phyloP scores from a whole-genome alignment of 2,113 vertebrate species.

The Tachysurus fulvidraco region DNA sequence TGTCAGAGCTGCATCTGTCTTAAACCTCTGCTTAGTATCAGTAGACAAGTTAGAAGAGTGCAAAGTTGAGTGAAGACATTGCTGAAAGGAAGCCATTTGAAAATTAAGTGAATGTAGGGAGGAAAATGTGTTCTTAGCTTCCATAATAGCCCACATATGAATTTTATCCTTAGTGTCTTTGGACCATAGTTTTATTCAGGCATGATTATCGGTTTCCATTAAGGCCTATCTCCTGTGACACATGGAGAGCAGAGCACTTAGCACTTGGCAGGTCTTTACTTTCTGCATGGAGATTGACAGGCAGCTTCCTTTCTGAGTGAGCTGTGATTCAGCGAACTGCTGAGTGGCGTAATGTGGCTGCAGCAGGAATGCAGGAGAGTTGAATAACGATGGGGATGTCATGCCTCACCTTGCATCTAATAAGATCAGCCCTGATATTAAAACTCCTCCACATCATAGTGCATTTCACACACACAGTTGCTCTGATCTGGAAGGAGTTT shows the following conservation, averaged over 20 bases:
- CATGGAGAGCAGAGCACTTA: slow-evolving; percentile 33
- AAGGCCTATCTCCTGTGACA: slow-evolving; percentile 38
- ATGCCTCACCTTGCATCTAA: slow-evolving; percentile 45
- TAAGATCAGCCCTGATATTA: slow-evolving; percentile 46
- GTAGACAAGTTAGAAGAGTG: neutral
- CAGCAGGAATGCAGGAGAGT: slow-evolving; percentile 24
- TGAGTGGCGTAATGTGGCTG: slow-evolving; percentile 35
- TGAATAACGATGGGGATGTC: slow-evolving; percentile 47
- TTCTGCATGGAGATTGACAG: slow-evolving; percentile 42
- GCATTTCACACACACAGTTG: slow-evolving; percentile 24
- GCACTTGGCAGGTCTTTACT: slow-evolving; percentile 38
- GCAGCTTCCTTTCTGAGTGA: slow-evolving; percentile 10
- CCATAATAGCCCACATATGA: slow-evolving; percentile 9
- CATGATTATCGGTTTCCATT: slow-evolving; percentile 39
- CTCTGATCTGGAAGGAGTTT: slow-evolving; percentile 27
- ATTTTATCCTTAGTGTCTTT: slow-evolving; percentile 32
- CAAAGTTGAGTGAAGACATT: neutral
- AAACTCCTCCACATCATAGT: slow-evolving; percentile 44
- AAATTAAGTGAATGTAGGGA: neutral
- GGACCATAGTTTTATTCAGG: slow-evolving; percentile 19
- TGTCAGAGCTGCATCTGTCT: neutral
- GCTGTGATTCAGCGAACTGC: slow-evolving; percentile 42
- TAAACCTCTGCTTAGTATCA: neutral
- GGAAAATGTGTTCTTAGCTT: slow-evolving; percentile 13
- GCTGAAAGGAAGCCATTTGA: slow-evolving; percentile 11